Evolutionary conservation across 64 coral and sea anemone genomes (phyloP).

Genomic region (Montipora capricornis): DNA sequence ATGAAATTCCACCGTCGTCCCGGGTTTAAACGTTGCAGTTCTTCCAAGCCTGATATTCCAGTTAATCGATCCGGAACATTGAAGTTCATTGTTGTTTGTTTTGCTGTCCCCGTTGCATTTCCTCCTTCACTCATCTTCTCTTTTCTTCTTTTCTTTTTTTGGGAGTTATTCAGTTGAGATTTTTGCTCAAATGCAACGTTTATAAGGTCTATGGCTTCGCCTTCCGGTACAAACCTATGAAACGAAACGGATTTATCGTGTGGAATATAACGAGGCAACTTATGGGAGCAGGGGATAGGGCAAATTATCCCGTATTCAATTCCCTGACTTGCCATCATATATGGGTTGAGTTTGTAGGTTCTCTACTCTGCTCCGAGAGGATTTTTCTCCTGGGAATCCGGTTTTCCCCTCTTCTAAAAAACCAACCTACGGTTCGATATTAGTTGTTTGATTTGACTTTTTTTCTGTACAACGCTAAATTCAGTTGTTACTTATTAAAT

Average conservation of each 20-base stretch:
- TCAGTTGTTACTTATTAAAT: no score
- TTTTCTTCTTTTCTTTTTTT: conserved; percentile 54
- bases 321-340: no score
- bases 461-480: no score
- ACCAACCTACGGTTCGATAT: no score
- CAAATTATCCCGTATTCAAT: no score
- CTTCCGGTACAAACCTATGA: conserved; percentile 74
- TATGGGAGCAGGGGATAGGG: no score
- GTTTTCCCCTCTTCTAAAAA: no score
- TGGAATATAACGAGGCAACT: background rate
- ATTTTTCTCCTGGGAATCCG: no score
- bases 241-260: background rate
- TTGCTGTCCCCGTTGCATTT: background rate
- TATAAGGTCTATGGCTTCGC: conserved; percentile 95
- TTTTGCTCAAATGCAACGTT: conserved; percentile 99
- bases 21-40: conserved; percentile 76
- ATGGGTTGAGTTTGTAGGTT: no score
- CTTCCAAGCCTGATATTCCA: conserved; percentile 81
- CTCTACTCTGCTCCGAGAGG: no score
- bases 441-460: no score
- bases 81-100: conserved; percentile 35
- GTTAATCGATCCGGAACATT: conserved; percentile 91
- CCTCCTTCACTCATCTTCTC: conserved; percentile 15
- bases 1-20: conserved; percentile 94
- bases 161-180: background rate